A percentile compares a stretch with the other conserved stretches of the same genome.
These are phyloP conservation scores for Danaus melanippus DNA, from an alignment of 1,140 invertebrate genomes.

Conservation along the genomic window DNA sequence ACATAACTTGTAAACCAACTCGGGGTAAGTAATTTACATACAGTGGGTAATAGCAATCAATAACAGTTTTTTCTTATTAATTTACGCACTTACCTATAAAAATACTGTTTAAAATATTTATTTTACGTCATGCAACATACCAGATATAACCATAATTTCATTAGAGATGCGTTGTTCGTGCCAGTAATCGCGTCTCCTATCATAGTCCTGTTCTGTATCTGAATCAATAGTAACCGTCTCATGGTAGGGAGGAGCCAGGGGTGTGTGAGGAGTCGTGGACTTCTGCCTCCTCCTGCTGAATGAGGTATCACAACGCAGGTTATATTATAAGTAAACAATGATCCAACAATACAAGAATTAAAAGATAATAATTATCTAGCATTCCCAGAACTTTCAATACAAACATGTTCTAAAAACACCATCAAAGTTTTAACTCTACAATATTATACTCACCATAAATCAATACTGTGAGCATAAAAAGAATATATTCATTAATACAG, in stretches of 20 bases:
- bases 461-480: slow-evolving; percentile 37
- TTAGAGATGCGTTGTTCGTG: slow-evolving; percentile 41
- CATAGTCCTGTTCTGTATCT: slow-evolving; percentile 56
- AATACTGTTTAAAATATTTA: no score
- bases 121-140: slow-evolving; percentile 20
- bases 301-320: neutral
- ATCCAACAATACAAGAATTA: no score
- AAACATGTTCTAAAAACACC: no score
- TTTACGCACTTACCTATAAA: no score
- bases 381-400: no score
- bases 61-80: no score
- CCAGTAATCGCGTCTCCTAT: slow-evolving; percentile 49
- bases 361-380: no score
- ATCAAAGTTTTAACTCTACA: neutral
- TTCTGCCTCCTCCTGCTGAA: slow-evolving; percentile 50
- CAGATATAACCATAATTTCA: slow-evolving; percentile 58
- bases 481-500: slow-evolving; percentile 13
- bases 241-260: slow-evolving; percentile 56
- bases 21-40: no score
- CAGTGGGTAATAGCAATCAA: no score
- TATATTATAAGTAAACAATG: slow-evolving; percentile 1
- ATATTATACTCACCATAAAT: slow-evolving; percentile 29
- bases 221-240: slow-evolving; percentile 65
- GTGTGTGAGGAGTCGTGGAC: slow-evolving; percentile 65
- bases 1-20: no score